A percentile compares a stretch with the other conserved stretches of the same genome.
Evolutionary conservation across 1,140 invertebrate genomes (phyloP).

Genomic region (Agrypnia vestita): DNA sequence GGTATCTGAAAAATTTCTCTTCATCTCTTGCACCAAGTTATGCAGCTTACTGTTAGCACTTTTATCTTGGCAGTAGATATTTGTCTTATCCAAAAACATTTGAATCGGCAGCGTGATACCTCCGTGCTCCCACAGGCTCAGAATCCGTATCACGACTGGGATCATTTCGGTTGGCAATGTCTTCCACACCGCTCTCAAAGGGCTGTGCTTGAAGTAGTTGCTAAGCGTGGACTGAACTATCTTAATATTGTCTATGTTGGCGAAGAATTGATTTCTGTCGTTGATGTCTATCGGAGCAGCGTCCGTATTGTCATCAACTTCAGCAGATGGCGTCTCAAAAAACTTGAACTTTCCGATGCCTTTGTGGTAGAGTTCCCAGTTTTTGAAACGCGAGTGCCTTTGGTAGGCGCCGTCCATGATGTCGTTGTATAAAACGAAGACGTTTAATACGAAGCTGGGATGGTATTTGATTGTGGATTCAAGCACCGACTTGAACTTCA

Average conservation of each 20-base stretch:
- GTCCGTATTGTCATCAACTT: slow-evolving; percentile 36
- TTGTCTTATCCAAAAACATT: slow-evolving; percentile 55
- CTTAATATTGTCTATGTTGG: slow-evolving; percentile 40
- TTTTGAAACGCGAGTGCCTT: slow-evolving; percentile 55
- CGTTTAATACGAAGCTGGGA: slow-evolving; percentile 52
- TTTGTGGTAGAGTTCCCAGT: slow-evolving; percentile 55
- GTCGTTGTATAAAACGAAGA: slow-evolving; percentile 55
- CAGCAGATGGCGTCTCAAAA: slow-evolving; percentile 56
- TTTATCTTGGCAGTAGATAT: slow-evolving; percentile 43
- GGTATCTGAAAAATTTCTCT: slow-evolving; percentile 42
- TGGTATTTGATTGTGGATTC: slow-evolving; percentile 35
- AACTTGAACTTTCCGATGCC: slow-evolving; percentile 50
- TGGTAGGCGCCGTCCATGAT: slow-evolving; percentile 46
- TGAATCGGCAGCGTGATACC: slow-evolving; percentile 56
- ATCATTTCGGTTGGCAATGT: slow-evolving; percentile 45
- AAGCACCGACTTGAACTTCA: slow-evolving; percentile 43
- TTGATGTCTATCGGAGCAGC: neutral
- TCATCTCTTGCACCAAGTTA: slow-evolving; percentile 40
- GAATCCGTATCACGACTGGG: slow-evolving; percentile 51
- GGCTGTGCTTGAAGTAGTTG: slow-evolving; percentile 58
- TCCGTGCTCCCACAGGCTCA: slow-evolving; percentile 58
- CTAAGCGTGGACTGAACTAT: slow-evolving; percentile 55
- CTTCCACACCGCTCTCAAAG: slow-evolving; percentile 50
- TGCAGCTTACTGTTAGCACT: slow-evolving; percentile 43
- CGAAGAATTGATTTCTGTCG: neutral